Evolutionary conservation across 2,888 invertebrate genomes (phyloP).

Genomic region (Drosophila monieri): DNA sequence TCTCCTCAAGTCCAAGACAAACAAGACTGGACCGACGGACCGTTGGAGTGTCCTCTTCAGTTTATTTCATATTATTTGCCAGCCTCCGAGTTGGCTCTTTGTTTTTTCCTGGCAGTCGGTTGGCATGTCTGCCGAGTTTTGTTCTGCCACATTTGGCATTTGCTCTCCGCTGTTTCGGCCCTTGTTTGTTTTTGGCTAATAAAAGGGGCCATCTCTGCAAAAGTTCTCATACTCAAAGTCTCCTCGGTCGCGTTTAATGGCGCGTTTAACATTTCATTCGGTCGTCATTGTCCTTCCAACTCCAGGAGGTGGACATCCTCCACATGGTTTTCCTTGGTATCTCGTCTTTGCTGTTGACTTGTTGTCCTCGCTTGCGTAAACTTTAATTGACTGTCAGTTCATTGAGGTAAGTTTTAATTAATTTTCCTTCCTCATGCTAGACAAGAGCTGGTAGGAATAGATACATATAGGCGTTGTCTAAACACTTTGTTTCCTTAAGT

Average conservation of each 20-base stretch:
- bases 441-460: background rate
- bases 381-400: constrained; percentile 76
- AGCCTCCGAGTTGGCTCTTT: constrained; percentile 35
- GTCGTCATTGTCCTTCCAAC: constrained; percentile 11
- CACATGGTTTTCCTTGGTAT: background rate
- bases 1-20: constrained; percentile 66
- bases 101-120: constrained; percentile 48
- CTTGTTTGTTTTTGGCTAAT: constrained; percentile 75
- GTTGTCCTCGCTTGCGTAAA: constrained; percentile 65
- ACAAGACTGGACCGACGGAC: constrained; percentile 45
- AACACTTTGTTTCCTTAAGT: background rate
- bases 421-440: constrained; percentile 56
- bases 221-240: background rate
- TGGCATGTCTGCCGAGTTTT: constrained; percentile 26
- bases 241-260: constrained; percentile 61
- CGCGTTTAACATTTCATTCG: constrained; percentile 57
- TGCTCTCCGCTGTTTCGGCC: constrained; percentile 56
- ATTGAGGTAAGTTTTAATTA: constrained; percentile 76
- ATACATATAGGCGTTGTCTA: background rate
- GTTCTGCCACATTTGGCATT: constrained; percentile 66
- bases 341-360: constrained; percentile 42
- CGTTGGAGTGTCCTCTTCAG: constrained; percentile 34
- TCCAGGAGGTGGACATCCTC: constrained; percentile 7
- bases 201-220: constrained; percentile 51
- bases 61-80: constrained; percentile 65